A percentile compares a stretch with the other conserved stretches of the same genome.
Evolutionary conservation across 37 sponge, comb jelly and placozoan genomes (phyloP).

Genomic region (Halichondria panicea): DNA sequence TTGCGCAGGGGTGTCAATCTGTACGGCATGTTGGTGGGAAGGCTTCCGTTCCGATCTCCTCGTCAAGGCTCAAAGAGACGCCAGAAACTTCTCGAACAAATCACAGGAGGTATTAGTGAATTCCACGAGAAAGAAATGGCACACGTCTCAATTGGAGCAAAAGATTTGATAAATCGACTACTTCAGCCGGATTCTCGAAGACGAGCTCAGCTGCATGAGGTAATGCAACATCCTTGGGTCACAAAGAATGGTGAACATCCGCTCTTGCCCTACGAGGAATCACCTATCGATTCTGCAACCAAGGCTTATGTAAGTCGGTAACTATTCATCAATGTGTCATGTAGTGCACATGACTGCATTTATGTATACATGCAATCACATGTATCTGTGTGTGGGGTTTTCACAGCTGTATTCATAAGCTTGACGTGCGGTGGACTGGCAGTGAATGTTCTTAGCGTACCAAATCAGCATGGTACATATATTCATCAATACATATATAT

Average conservation of each 20-base stretch:
- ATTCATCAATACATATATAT: no score
- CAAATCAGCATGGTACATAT: no score
- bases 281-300: conserved; percentile 53
- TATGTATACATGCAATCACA: no score
- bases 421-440: no score
- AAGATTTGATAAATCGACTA: conserved; percentile 45
- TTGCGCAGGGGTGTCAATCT: conserved; percentile 92
- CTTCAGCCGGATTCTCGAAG: conserved; percentile 82
- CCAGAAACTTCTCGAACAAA: conserved; percentile 92
- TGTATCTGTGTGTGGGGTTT: no score
- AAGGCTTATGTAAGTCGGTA: conserved; percentile 50
- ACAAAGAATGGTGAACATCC: conserved; percentile 87
- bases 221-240: conserved; percentile 93
- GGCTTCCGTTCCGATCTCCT: conserved; percentile 93
- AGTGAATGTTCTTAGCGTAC: no score
- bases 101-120: conserved; percentile 77
- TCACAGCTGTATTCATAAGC: no score
- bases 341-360: no score
- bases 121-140: conserved; percentile 83
- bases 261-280: conserved; percentile 76
- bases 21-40: conserved; percentile 96
- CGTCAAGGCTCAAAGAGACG: conserved; percentile 84
- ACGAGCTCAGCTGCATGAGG: conserved; percentile 64
- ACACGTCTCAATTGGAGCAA: conserved; percentile 64
- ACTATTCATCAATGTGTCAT: no score